These are phyloP conservation scores for Hippocampus comes DNA, from an alignment of 2,113 vertebrate species.

Conservation along the genomic window DNA sequence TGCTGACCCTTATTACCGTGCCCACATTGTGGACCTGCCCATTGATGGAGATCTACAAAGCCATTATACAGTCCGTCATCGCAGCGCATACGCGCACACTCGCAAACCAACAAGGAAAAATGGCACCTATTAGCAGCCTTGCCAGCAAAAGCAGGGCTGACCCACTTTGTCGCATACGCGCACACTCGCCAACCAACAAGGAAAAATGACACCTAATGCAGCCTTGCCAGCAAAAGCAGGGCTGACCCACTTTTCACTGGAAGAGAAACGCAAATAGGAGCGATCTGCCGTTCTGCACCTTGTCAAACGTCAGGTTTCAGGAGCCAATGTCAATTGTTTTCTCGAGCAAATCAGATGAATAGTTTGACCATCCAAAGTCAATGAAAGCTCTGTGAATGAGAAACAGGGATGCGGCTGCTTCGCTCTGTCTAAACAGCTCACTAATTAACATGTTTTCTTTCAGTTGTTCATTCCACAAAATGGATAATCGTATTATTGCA, in stretches of 20 bases:
- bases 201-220: too few relatives aligned
- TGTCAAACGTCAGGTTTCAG: background rate
- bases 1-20: slow-evolving; percentile 71
- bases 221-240: background rate
- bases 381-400: background rate
- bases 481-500: background rate
- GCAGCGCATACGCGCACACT: background rate
- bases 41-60: slow-evolving; percentile 75
- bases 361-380: background rate
- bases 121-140: background rate
- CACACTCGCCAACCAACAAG: background rate
- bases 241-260: background rate
- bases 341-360: background rate
- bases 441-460: background rate
- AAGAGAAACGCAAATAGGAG: background rate
- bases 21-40: slow-evolving; percentile 74
- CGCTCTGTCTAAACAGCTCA: background rate
- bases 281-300: background rate
- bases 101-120: background rate
- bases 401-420: background rate
- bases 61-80: slow-evolving; percentile 4
- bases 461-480: background rate
- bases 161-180: too few relatives aligned
- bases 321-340: background rate
- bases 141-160: background rate